phyloP scores from a whole-genome alignment of 2,888 invertebrate genomes.

The Protophormia terraenovae region DNA sequence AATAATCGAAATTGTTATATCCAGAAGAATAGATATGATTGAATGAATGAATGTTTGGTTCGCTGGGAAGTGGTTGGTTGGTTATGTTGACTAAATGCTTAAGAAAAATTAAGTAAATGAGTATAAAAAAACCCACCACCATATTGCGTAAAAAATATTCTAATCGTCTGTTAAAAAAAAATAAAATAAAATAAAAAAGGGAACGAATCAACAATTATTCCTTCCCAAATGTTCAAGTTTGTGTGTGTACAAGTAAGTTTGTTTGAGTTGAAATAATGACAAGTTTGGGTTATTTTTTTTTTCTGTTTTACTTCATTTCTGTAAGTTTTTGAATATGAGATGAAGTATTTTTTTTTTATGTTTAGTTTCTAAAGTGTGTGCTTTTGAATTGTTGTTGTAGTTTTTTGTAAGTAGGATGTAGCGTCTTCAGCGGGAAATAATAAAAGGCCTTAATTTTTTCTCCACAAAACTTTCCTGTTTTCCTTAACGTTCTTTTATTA shows the following conservation, averaged over 20 bases:
- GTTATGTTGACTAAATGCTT: too few species aligned
- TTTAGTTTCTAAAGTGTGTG: conserved; percentile 12
- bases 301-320: background rate
- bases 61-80: conserved; percentile 36
- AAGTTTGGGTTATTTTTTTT: background rate
- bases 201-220: conserved; percentile 62
- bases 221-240: too few species aligned
- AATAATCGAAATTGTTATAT: background rate
- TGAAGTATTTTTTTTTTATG: background rate
- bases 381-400: background rate
- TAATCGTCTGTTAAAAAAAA: conserved; percentile 18
- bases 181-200: conserved; percentile 9
- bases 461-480: too few species aligned
- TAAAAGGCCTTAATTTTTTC: too few species aligned
- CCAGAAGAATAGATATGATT: background rate
- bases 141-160: conserved; percentile 8
- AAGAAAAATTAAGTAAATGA: conserved; percentile 10
- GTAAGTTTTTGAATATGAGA: background rate
- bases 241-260: too few species aligned
- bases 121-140: conserved; percentile 49
- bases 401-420: too few species aligned
- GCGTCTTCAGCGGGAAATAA: too few species aligned
- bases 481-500: too few species aligned
- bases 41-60: background rate
- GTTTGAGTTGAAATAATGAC: conserved; percentile 8